Percentiles rank a stretch among this genome's conserved stretches.
Conservation (phyloP, 2,797 vertebrate genomes). For the Sphenodon punctatus region DNA sequence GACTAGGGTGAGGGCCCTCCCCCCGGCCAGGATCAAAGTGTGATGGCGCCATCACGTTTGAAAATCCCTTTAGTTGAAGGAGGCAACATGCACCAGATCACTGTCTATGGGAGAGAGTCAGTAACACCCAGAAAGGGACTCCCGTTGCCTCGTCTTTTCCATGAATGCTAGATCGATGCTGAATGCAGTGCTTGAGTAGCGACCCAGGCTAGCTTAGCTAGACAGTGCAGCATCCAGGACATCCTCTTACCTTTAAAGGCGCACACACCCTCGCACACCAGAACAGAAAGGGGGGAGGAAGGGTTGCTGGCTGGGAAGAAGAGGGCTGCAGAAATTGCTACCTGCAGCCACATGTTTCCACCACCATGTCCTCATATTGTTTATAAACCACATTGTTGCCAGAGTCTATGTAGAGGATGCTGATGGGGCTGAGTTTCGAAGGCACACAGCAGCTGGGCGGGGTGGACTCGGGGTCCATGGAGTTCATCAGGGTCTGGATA, state of each 20-base stretch:
- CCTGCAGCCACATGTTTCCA: constrained; percentile 89
- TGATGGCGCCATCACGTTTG: too few species aligned
- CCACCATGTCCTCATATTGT: constrained; percentile 91
- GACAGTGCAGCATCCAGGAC: neutral
- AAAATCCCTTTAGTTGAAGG: too few species aligned
- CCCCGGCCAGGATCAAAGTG: too few species aligned
- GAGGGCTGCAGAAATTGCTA: constrained; percentile 69
- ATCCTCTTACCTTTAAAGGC: constrained; percentile 10
- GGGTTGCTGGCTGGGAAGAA: neutral
- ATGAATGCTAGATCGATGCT: neutral
- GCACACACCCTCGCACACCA: too few species aligned
- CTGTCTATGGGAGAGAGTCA: neutral
- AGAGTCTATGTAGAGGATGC: constrained; percentile 88
- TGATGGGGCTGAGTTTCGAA: constrained; percentile 87
- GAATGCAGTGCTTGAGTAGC: neutral
- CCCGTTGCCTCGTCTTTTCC: neutral
- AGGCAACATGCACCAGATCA: too few species aligned
- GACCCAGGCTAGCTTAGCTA: neutral
- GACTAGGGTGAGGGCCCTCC: too few species aligned
- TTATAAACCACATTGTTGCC: constrained; percentile 91
- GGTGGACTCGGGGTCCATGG: constrained; percentile 86
- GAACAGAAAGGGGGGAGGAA: too few species aligned
- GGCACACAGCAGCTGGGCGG: constrained; percentile 89
- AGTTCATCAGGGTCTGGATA: constrained; percentile 89
- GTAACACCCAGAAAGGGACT: neutral